Percentiles rank a stretch among this genome's conserved stretches.
These are phyloP conservation scores for Leptothorax acervorum DNA, from an alignment of 2,888 invertebrate genomes.

Conservation along the genomic window DNA sequence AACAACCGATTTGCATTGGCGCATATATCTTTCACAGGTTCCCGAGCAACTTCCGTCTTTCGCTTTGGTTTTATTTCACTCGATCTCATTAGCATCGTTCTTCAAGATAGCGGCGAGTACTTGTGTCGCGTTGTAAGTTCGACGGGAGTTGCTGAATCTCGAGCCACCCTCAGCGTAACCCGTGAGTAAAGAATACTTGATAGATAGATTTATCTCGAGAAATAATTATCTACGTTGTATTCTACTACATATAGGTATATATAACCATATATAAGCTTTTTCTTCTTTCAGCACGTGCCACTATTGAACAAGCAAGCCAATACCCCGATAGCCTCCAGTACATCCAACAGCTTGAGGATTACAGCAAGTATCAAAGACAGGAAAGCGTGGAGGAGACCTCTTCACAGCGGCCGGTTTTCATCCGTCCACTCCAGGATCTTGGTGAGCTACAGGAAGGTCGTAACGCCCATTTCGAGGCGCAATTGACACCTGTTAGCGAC, in stretches of 20 bases:
- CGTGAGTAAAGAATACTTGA: conserved; percentile 80
- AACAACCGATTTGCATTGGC: background rate
- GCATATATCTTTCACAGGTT: conserved; percentile 88
- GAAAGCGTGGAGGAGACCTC: conserved; percentile 94
- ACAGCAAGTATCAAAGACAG: conserved; percentile 94
- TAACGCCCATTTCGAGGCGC: conserved; percentile 97
- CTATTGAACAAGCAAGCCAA: conserved; percentile 95
- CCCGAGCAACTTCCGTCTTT: conserved; percentile 97
- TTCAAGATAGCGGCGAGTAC: conserved; percentile 96
- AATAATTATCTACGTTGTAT: background rate
- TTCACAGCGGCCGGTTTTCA: conserved; percentile 94
- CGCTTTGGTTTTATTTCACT: conserved; percentile 99
- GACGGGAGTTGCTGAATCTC: conserved; percentile 95
- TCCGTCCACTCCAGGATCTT: conserved; percentile 94
- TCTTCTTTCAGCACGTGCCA: conserved; percentile 88
- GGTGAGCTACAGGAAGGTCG: conserved; percentile 96
- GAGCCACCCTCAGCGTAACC: conserved; percentile 92
- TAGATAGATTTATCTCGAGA: background rate
- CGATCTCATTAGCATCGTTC: conserved; percentile 94
- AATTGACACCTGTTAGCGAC: conserved; percentile 96
- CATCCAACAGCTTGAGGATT: conserved; percentile 96
- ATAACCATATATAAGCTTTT: background rate
- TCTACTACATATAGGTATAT: background rate
- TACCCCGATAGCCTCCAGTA: conserved; percentile 96
- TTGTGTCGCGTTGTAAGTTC: conserved; percentile 95